Evolutionary conservation across 2,113 vertebrate genomes (phyloP), one percentile per base, ranked within the genome.

Genomic region (Takifugu bimaculatus): DNA sequence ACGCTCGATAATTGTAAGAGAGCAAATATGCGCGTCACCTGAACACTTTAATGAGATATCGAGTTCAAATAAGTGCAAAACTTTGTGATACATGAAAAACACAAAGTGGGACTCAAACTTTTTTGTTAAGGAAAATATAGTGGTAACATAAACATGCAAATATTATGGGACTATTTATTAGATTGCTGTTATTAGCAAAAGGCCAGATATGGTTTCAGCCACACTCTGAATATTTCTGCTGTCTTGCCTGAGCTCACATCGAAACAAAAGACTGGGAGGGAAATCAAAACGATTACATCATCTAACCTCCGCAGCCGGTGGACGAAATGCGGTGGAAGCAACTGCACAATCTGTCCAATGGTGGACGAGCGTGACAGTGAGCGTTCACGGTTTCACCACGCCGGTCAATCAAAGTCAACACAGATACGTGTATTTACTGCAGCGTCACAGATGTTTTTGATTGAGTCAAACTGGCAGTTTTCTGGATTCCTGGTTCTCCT

Each of bases 241-340:
- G 54, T 29, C 42, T 48, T 13, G 54, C 74, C 63, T 68, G 26
- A 53, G 27, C 54, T 72, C 57, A 63, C 63, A 50, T 47, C 63
- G 73, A 53, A 65, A 68, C 57, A 50, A 75, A 77, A 76, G 6
- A 73, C 68, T 51, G 57, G 47, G 60, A 50, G 67, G 67, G 58
- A 72, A 72, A 74, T 86, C 82, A 77, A 35, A 74, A 75, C 69
- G 80, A 86, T 88, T 72, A 72, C 77, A 74, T 80, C 77, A 77
- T 54, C 52, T 70, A 65, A 80, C 79, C 54, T 68, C 64, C 59
- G 68, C 75, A 68, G 74, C 83, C 80, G 70, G 80, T 59, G 25
- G 56, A 68, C 60, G 63, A 50, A 71, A 67, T 68, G 61, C 61
- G 68, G 83, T 67, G 72, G 76, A 75, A 60, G 72, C 71, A 60